Evolutionary conservation across 1,140 invertebrate species (phyloP).

Genomic region (Asbolus verrucosus): DNA sequence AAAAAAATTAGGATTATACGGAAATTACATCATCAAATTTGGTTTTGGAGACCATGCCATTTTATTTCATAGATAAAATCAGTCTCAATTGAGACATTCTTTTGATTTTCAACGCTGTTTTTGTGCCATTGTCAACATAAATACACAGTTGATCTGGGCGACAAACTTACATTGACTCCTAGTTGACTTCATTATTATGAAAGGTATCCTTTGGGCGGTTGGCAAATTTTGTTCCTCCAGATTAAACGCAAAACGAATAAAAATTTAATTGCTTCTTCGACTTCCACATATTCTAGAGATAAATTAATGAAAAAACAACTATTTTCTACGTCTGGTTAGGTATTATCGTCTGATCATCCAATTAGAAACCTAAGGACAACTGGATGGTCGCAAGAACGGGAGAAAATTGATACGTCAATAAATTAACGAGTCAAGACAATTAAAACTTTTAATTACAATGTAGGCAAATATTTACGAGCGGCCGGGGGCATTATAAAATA

Average conservation of each 20-base stretch:
- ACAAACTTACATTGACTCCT: too few relatives aligned
- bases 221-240: too few relatives aligned
- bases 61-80: neutral
- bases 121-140: neutral
- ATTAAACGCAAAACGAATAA: too few relatives aligned
- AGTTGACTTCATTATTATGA: neutral
- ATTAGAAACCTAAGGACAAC: conserved; percentile 23
- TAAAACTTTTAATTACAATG: conserved; percentile 39
- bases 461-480: conserved; percentile 38
- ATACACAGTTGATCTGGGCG: too few relatives aligned
- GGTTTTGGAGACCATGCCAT: neutral
- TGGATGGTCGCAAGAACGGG: neutral
- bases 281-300: neutral
- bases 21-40: conserved; percentile 15
- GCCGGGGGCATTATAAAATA: conserved; percentile 34
- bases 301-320: too few relatives aligned
- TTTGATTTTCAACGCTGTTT: conserved; percentile 11
- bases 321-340: neutral
- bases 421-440: conserved; percentile 37
- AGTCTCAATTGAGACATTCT: conserved; percentile 8
- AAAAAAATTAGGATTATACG: conserved; percentile 21
- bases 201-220: neutral
- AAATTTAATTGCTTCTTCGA: too few relatives aligned
- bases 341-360: conserved; percentile 2
- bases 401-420: conserved; percentile 41